Evolutionary conservation across 2,797 vertebrate genomes (phyloP).

Genomic region (Mormyrus hasselquistii): DNA sequence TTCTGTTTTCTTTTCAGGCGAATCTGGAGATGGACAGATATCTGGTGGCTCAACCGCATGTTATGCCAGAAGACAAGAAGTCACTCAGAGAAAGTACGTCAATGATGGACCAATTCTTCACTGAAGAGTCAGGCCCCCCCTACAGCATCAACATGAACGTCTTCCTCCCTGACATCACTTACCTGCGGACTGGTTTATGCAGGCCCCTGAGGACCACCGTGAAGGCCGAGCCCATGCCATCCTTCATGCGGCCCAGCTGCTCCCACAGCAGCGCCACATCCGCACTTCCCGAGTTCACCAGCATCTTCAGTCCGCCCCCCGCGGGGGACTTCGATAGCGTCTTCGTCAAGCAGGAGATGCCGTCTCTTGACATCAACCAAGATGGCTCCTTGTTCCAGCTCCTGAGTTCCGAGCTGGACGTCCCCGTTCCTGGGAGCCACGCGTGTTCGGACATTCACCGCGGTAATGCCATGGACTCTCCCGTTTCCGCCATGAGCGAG

Average conservation of each 20-base stretch:
- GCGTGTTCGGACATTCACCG: slow-evolving; percentile 69
- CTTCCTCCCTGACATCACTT: slow-evolving; percentile 82
- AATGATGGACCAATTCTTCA: slow-evolving; percentile 82
- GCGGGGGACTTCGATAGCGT: slow-evolving; percentile 66
- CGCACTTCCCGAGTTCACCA: slow-evolving; percentile 76
- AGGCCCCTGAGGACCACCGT: slow-evolving; percentile 71
- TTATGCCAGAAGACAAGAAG: slow-evolving; percentile 72
- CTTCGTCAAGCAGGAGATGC: slow-evolving; percentile 88
- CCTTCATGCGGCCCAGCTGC: slow-evolving; percentile 76
- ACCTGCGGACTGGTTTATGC: slow-evolving; percentile 83
- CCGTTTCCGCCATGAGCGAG: slow-evolving; percentile 67
- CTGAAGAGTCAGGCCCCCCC: slow-evolving; percentile 75
- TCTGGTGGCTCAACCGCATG: slow-evolving; percentile 66
- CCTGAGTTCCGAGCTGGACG: slow-evolving; percentile 84
- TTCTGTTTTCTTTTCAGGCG: slow-evolving; percentile 53
- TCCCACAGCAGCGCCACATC: slow-evolving; percentile 56
- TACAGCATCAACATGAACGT: slow-evolving; percentile 96
- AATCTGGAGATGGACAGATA: slow-evolving; percentile 90
- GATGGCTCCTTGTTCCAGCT: slow-evolving; percentile 88
- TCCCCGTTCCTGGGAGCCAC: slow-evolving; percentile 66
- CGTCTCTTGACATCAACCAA: slow-evolving; percentile 77
- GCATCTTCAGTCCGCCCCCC: slow-evolving; percentile 70
- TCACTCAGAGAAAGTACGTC: slow-evolving; percentile 74
- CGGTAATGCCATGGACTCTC: slow-evolving; percentile 64
- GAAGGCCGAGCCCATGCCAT: slow-evolving; percentile 74